Base-by-base conservation (phyloP, 2,888 invertebrate species). In the Drosophila formosana region DNA sequence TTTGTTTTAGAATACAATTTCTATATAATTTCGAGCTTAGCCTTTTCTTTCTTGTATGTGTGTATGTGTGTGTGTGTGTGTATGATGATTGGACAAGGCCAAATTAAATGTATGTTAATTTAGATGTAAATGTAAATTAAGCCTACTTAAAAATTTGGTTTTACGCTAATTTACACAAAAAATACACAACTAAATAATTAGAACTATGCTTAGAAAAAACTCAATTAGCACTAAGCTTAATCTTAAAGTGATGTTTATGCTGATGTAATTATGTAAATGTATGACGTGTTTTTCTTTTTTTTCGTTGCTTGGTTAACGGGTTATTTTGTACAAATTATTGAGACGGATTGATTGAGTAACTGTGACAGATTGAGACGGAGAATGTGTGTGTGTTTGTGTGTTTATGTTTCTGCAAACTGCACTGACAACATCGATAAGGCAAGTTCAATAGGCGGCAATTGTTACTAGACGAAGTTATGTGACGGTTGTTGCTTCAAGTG, bases 81-180 rank as follows among this genome's bases (percentile, higher is more conserved):
- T 66, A 52, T 75, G 65, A 65, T 62, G 66, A 23, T 50, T 61
- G 58, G 64, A 58, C 45, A 65, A 56, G 57, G 41, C 74, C 80
- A 66, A 83, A 72, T 83, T 74, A 80, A 69, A 73, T 66, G 50
- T 68, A 66, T 77, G 55, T 61, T 47, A 50, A 46, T 64, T 63
- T 69, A 34, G n/a, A 60, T 70, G 56, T 74, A 43, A 62, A 50
- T 67, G 60, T 75, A 69, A 76, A 70, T 80, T 76, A 74, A 87
- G 64, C 47, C 88, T 84, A 84, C 84, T 84, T 84, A 84, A 82
- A 84, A 84, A 88, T 88, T 88, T 80, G 79, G 81, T 85, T 88
- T 76, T 65, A 85, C 69, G 88, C 85, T 84, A 84, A 88, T 84
- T 87, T 84, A 84, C 88, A 84, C 85, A 75, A 69, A 67, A 71